Percentiles rank a stretch among this genome's conserved stretches.
These are phyloP conservation scores for Thripadectes ignobilis DNA, from an alignment of 2,797 vertebrate species.

Conservation along the genomic window DNA sequence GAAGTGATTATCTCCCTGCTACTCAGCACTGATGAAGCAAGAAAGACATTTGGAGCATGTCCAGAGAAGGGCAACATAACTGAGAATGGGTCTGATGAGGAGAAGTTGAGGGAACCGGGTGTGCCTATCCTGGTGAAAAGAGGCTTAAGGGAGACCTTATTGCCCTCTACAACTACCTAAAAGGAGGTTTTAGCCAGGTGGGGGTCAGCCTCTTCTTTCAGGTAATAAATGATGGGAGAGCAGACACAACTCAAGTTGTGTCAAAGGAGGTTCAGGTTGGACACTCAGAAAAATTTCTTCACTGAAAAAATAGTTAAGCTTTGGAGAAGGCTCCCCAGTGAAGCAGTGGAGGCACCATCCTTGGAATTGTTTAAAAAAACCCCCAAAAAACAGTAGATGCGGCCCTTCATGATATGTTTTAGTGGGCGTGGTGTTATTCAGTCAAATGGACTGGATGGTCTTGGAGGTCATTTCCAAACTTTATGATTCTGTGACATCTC, in stretches of 20 bases:
- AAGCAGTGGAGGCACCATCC: not conserved
- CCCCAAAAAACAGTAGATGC: no score
- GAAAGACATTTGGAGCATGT: not conserved
- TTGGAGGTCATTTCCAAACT: not conserved
- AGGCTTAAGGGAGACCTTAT: no score
- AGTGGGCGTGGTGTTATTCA: not conserved
- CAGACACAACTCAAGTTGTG: not conserved
- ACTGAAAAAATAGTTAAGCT: not conserved
- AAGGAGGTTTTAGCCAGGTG: not conserved
- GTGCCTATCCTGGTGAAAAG: not conserved
- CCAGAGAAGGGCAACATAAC: not conserved
- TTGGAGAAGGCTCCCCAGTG: not conserved
- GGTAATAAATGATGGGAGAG: no score
- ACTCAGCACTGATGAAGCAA: not conserved
- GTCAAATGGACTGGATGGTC: not conserved
- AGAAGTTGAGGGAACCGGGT: no score
- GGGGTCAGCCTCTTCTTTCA: not conserved
- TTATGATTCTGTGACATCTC: not conserved
- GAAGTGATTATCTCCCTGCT: no score
- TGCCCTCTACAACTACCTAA: not conserved
- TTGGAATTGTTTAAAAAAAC: not conserved
- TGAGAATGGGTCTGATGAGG: not conserved
- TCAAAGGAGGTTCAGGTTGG: not conserved
- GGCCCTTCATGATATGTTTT: not conserved
- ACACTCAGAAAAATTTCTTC: not conserved